phyloP scores from a whole-genome alignment of 2,113 vertebrate species.

The Cottus gobio region DNA sequence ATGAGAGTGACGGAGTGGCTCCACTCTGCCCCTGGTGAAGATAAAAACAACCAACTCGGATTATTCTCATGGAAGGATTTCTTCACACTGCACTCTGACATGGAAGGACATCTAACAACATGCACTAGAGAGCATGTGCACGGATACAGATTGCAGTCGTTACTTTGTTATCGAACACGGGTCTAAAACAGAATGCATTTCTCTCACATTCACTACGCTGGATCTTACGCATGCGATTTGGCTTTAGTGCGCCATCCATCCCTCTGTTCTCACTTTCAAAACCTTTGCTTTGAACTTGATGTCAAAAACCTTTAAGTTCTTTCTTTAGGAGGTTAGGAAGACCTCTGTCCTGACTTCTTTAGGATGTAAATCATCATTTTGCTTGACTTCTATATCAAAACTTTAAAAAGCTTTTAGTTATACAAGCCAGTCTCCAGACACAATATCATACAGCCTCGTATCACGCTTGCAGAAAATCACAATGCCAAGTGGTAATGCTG shows the following conservation, averaged over 20 bases:
- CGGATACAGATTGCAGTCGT: neutral
- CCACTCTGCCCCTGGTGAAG: neutral
- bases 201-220: neutral
- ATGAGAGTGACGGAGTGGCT: neutral
- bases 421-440: too few relatives aligned
- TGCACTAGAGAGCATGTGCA: slow-evolving; percentile 1
- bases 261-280: neutral
- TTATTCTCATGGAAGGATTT: neutral
- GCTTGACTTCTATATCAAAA: neutral
- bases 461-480: too few relatives aligned
- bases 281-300: neutral
- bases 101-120: neutral
- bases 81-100: neutral
- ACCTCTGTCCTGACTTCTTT: neutral
- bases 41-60: neutral
- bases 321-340: neutral
- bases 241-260: neutral
- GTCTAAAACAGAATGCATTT: slow-evolving; percentile 9
- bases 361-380: neutral
- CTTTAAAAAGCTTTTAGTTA: too few relatives aligned
- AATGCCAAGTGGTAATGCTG: too few relatives aligned
- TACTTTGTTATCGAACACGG: neutral
- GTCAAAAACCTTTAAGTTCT: slow-evolving; percentile 16
- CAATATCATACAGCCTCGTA: too few relatives aligned
- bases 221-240: slow-evolving; percentile 2